These are phyloP conservation scores for Siniperca knerii DNA, from an alignment of 2,113 vertebrate genomes.

Conservation along the genomic window DNA sequence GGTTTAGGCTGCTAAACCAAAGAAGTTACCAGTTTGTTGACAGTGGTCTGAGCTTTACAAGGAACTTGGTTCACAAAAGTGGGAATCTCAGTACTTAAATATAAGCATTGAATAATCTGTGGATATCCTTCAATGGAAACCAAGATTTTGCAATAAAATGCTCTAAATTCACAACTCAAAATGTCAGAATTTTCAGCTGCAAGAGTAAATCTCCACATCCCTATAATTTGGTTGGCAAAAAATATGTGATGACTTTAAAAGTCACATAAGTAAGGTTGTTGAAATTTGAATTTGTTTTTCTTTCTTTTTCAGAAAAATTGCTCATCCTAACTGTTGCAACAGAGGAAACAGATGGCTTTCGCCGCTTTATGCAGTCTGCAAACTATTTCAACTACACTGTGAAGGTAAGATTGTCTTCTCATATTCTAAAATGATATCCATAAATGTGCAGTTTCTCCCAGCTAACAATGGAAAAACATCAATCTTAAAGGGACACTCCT, in stretches of 20 bases:
- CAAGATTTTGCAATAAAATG: slow-evolving; percentile 29
- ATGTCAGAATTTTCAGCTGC: slow-evolving; percentile 6
- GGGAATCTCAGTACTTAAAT: slow-evolving; percentile 60
- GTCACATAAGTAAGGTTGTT: not conserved
- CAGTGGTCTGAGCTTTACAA: slow-evolving; percentile 81
- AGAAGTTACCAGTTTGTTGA: slow-evolving; percentile 69
- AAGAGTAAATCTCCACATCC: not conserved
- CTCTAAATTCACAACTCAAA: slow-evolving; percentile 7
- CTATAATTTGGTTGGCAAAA: slow-evolving; percentile 40
- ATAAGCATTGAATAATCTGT: slow-evolving; percentile 54
- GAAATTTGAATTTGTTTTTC: slow-evolving; percentile 36
- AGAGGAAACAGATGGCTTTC: slow-evolving; percentile 93
- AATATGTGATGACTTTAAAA: slow-evolving; percentile 33
- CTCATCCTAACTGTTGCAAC: slow-evolving; percentile 96
- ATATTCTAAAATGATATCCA: not conserved
- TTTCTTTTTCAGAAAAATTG: slow-evolving; percentile 89
- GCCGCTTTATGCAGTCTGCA: slow-evolving; percentile 93
- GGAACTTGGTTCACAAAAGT: slow-evolving; percentile 52
- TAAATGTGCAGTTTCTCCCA: not conserved
- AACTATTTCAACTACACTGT: slow-evolving; percentile 95
- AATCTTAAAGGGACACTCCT: slow-evolving; percentile 24
- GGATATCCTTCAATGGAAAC: slow-evolving; percentile 40
- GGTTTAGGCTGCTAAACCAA: slow-evolving; percentile 45
- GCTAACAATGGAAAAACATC: slow-evolving; percentile 28
- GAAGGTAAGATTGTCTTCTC: slow-evolving; percentile 85